Base-by-base conservation (phyloP, 2,888 invertebrate species). In the Listrodromus nycthemerus region DNA sequence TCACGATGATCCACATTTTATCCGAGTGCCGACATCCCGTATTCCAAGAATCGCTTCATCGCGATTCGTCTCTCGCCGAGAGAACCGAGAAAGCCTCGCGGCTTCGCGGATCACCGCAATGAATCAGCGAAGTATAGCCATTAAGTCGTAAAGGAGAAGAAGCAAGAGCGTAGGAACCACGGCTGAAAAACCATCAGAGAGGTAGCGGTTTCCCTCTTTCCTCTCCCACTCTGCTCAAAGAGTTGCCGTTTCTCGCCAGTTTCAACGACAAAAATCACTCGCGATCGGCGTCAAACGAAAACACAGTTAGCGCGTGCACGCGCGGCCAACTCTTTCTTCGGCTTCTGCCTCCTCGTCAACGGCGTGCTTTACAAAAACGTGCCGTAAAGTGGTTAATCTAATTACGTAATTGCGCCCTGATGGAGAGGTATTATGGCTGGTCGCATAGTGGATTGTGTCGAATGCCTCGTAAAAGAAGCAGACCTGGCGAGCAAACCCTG, bases 341-440 rank as follows among this genome's bases (percentile, higher is more conserved):
- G 16, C 27, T 70, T 33, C n/a, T 70, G 61, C 58, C 24, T 27
- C 27, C n/a, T 65, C 41, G 37, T 61, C 16, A 24, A 37, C 27
- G 55, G 24, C 55, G 21, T 21, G 33, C 37, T 52, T 77, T 50
- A 30, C 21, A 45, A 65, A 63, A 71, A 61, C 66, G 50, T 52
- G 33, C 45, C 69, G 74, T 85, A 85, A 85, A 88, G 80, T 85
- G 80, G 45, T 89, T 86, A 89, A 89, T 87, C 85, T 85, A 88
- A 88, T 88, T 87, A 83, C 86, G 82, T 86, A 86, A 89, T 89
- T 87, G 85, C 82, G 61, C 74, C 24, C 66, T 84, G 73, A 85
- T 83, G 77, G 80, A 69, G 77, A 58, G 48, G 76, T 70, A 86
- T 87, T 86, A 78, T 81, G 65, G 55, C 50, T 63, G 63, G 65